Base-by-base conservation (phyloP, 2,888 invertebrate genomes). In the Platycnemis pennipes region DNA sequence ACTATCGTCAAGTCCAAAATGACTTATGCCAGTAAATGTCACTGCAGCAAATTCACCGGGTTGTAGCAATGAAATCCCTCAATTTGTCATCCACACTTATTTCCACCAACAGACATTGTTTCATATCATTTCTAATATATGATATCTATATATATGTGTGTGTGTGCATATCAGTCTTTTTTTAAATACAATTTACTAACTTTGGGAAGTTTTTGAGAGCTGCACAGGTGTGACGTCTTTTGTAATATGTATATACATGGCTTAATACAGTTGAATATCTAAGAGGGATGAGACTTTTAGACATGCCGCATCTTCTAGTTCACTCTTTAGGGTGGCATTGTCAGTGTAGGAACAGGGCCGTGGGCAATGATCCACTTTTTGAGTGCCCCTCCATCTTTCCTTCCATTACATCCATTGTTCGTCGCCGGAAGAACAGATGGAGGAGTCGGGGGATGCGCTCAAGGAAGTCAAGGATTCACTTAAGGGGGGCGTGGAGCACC, bases 401-500 rank as follows among this genome's bases (percentile, higher is more conserved):
- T 63, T 63, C 44, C 44, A 42, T 91, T 63, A 63, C n/a, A 13
- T 69, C 63, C 63, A 91, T 2, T 69, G 63, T 42, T 63, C 26
- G 11, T 91, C 91, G 69, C 91, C n/a, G 26, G 91, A 91, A 63
- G 91, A 91, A 91, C 45, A 91, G 91, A 91, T 91, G 91, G 91
- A 91, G 69, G 91, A 91, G 63, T 44, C 91, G 4, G 26, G 37
- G 56, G 63, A 91, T 26, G 44, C 31, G n/a, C 91, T 89, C 19
- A 87, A 87, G 45, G 45, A 87, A 77, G 77, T 77, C 31, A 11
- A 77, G 37, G 22, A 49, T 89, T 53, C 63, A 63, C 53, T 89
- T 42, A 42, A 95, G 95, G 95, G 95, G 95, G 95, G 95, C 95
- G 95, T 95, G 95, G 95, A 95, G 95, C 95, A 95, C 94, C 94